Conservation (phyloP, 2,113 vertebrate species). For the Ia io region DNA sequence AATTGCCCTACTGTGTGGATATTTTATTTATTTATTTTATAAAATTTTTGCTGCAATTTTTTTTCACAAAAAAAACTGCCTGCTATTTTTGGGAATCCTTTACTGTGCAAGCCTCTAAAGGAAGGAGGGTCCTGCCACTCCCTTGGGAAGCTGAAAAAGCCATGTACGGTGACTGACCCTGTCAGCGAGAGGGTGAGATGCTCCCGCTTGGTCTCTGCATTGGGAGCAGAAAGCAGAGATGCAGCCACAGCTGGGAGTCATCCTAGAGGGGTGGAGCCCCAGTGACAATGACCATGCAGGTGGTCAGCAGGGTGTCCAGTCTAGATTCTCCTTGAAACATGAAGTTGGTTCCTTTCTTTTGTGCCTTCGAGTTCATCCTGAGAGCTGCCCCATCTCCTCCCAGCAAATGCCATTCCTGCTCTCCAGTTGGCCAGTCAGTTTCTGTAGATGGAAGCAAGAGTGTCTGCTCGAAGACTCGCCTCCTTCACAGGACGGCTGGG, state of each 20-base stretch:
- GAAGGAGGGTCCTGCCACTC: too few species aligned
- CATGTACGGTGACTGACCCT: rapidly evolving
- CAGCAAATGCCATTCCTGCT: not conserved
- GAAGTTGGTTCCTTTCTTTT: not conserved
- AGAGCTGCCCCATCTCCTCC: not conserved
- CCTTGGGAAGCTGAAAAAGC: not conserved
- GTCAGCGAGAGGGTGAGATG: not conserved
- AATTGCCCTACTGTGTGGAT: not conserved
- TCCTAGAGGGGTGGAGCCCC: not conserved
- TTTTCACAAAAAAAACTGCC: too few species aligned
- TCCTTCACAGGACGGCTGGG: rapidly evolving
- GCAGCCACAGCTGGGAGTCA: not conserved
- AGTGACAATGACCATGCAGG: not conserved
- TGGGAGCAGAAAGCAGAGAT: not conserved
- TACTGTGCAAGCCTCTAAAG: too few species aligned
- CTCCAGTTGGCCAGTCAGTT: not conserved
- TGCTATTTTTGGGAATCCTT: not conserved
- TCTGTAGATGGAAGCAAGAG: not conserved
- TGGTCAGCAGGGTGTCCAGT: not conserved
- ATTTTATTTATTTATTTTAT: not conserved
- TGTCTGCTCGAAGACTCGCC: not conserved
- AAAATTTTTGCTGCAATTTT: not conserved
- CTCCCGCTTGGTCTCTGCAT: not conserved
- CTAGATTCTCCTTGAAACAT: not conserved
- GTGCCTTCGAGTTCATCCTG: not conserved